Evolutionary conservation across 2,113 vertebrate genomes (phyloP).

Genomic region (Ictalurus furcatus): DNA sequence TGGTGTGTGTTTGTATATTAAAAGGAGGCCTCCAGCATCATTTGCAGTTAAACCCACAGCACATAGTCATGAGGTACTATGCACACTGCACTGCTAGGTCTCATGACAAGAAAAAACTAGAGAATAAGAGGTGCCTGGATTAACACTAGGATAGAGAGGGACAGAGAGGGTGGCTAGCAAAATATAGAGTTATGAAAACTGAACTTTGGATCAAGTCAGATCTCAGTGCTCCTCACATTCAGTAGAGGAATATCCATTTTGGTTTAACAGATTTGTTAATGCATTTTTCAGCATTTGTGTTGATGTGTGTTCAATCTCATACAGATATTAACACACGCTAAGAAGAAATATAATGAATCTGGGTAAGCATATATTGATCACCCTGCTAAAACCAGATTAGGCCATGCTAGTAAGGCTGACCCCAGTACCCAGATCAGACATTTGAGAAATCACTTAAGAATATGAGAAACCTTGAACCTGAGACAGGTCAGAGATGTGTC

Average conservation of each 20-base stretch:
- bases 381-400: background rate
- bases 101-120: constrained; percentile 22
- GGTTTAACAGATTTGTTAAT: background rate
- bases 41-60: constrained; percentile 4
- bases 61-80: constrained; percentile 42
- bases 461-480: background rate
- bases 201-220: background rate
- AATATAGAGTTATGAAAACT: background rate
- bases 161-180: background rate
- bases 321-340: background rate
- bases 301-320: background rate
- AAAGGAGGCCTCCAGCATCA: constrained; percentile 4
- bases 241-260: background rate
- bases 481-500: background rate
- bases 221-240: background rate
- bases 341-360: background rate
- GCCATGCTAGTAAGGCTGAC: background rate
- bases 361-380: background rate
- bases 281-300: background rate
- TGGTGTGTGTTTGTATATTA: background rate
- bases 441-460: background rate
- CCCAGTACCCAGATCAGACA: background rate
- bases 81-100: constrained; percentile 14
- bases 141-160: background rate
- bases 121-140: constrained; percentile 13